These are phyloP conservation scores for Ctena decussata DNA, from an alignment of 2,888 invertebrate genomes.

Conservation along the genomic window DNA sequence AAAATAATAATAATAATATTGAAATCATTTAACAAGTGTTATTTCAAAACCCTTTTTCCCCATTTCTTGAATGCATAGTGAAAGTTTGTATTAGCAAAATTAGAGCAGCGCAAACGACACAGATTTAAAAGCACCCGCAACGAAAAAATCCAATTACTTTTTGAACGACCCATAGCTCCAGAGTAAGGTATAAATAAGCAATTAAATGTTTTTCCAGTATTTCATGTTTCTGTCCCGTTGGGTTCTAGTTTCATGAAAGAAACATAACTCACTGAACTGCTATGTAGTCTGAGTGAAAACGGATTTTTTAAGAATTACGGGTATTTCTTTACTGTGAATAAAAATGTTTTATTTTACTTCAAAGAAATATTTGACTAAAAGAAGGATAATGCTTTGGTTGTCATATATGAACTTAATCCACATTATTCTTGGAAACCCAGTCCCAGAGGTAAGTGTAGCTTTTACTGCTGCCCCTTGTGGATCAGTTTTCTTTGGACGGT, in stretches of 20 bases:
- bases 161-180: not conserved
- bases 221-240: not conserved
- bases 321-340: not conserved
- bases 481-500: too few species aligned
- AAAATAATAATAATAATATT: too few species aligned
- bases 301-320: not conserved
- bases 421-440: not conserved
- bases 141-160: too few species aligned
- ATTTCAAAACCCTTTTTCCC: too few species aligned
- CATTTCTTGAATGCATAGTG: too few species aligned
- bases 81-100: too few species aligned
- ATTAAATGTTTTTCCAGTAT: not conserved
- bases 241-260: too few species aligned
- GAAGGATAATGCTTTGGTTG: not conserved
- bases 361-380: not conserved
- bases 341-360: not conserved
- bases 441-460: not conserved
- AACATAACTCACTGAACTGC: too few species aligned
- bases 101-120: too few species aligned
- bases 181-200: not conserved
- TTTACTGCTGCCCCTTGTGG: too few species aligned
- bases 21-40: too few species aligned
- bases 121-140: too few species aligned
- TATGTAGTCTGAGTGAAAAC: not conserved
- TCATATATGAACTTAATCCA: not conserved